Evolutionary conservation across 2,113 vertebrate species (phyloP).

Genomic region (rat (Rattus norvegicus)): GRCr8 NC_086022.1:91515001-91515500

Average conservation of each 20-base stretch:
- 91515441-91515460: neutral
- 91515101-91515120: neutral
- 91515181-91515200: neutral
- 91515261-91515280: neutral
- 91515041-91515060: neutral
- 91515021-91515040: slow-evolving; percentile 65
- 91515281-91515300: neutral
- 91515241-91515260: slow-evolving; percentile 6
- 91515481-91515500: neutral
- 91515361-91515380: neutral
- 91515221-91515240: neutral
- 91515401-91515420: neutral
- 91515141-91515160: neutral
- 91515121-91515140: neutral
- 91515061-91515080: neutral
- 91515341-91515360: neutral
- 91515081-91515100: neutral
- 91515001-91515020: slow-evolving; percentile 58
- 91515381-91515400: neutral
- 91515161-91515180: neutral
- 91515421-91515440: neutral
- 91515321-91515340: neutral
- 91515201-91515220: neutral
- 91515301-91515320: neutral
- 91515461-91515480: neutral